Conservation (phyloP, 1,140 invertebrate species). For the Drosophila seguyi region DNA sequence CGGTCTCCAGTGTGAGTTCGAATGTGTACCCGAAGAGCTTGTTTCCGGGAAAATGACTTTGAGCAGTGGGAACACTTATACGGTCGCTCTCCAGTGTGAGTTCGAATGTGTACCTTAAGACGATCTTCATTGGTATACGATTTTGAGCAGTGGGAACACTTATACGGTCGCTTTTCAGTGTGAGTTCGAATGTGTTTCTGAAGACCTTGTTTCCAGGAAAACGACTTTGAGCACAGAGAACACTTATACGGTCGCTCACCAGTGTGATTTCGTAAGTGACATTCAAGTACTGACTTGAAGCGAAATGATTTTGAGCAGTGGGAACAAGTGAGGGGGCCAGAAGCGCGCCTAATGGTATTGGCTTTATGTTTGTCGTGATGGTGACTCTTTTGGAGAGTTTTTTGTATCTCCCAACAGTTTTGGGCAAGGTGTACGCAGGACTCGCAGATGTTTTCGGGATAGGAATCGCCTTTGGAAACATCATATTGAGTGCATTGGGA, state of each 20-base stretch:
- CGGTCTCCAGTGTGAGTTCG: no score
- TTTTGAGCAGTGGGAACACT: background rate
- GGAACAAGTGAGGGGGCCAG: no score
- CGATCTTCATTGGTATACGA: background rate
- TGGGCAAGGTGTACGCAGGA: background rate
- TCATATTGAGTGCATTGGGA: background rate
- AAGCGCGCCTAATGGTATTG: background rate
- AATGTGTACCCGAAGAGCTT: no score
- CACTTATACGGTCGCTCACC: no score
- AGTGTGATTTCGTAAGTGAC: no score
- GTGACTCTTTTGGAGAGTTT: background rate
- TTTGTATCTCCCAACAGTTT: background rate
- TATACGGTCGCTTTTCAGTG: background rate
- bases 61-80: background rate
- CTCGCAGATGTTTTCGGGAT: background rate
- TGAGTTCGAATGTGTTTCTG: no score
- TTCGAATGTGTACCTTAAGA: no score
- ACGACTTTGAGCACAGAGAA: background rate
- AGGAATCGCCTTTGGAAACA: background rate
- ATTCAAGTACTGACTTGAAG: no score
- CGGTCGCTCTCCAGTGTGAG: no score
- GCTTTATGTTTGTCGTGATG: background rate
- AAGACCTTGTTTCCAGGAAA: accelerated
- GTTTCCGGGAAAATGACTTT: background rate
- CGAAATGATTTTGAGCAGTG: no score